Base-by-base conservation (phyloP, 2,797 vertebrate genomes). In the Hipposideros larvatus region DNA sequence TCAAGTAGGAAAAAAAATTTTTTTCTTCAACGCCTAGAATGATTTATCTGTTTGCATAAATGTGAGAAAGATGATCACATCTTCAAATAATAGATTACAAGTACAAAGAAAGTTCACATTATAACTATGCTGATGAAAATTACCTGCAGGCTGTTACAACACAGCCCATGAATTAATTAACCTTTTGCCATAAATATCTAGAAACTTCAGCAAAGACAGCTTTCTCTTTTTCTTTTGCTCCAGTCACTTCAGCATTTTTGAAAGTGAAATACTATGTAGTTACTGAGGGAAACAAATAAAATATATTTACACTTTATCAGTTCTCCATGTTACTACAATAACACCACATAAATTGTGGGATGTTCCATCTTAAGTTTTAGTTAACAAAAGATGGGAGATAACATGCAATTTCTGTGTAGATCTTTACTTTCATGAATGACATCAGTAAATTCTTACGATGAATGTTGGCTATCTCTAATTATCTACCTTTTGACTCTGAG, bases 91-190 rank as follows among this genome's bases (percentile, higher is more conserved):
- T 0, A 89, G 87, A 87, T 92, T 95, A 57, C 3, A 73, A 87
- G 31, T 46, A 87, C 63, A 93, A 94, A 92, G 80, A 96, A 96
- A 95, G 86, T 96, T 93, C 90, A 82, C 92, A 94, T 68, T 66
- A 31, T 85, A 73, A 94, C 95, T 79, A 65, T 65, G 26, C 77
- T 74, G 95, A 87, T 75, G 92, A 93, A 97, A 98, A 97, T 92
- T 92, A 98, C 96, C 96, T 93, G 66, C 24, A 85, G 96, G 91
- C 43, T 90, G 93, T 74, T 89, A 70, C 2, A 96, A 51, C 95
- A 31, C 6, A 97, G 70, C 6, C 83, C 28, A 53, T 83, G 97
- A 96, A 98, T 98, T 95, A 91, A 98, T 98, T 97, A 98, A 98
- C 97, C 97, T 98, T 98, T 98, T 95, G 92, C 90, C 96, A 94